phyloP scores from a whole-genome alignment of 2,888 invertebrate genomes.

The Seira sanloemensis region DNA sequence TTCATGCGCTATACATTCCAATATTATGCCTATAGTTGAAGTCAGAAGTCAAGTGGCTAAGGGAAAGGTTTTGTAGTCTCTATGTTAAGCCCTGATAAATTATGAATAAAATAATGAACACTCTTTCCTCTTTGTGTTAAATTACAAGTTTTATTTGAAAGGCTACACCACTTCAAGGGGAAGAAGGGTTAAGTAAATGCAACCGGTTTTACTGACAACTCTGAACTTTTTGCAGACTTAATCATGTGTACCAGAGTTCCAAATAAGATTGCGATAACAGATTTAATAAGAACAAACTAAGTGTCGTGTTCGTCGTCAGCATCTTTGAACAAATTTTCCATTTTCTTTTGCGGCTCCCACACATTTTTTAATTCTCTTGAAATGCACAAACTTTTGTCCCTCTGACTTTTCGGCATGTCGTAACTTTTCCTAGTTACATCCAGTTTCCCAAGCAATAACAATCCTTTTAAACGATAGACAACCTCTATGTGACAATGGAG shows the following conservation, averaged over 20 bases:
- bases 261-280: neutral
- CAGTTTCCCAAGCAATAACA: neutral
- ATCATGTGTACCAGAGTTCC: too few relatives aligned
- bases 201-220: neutral
- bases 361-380: constrained; percentile 12
- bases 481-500: neutral
- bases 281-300: neutral
- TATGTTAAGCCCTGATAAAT: neutral
- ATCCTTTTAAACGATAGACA: neutral
- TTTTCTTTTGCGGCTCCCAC: neutral
- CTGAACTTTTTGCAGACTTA: neutral
- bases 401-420: constrained; percentile 14
- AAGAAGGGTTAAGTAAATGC: neutral
- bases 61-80: neutral
- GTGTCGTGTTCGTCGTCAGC: neutral
- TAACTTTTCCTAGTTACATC: constrained; percentile 10
- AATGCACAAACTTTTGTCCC: constrained; percentile 21
- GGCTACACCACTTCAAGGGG: neutral
- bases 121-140: neutral
- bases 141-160: neutral
- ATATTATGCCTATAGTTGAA: neutral
- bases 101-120: too few relatives aligned
- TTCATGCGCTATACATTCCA: neutral
- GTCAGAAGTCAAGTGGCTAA: neutral
- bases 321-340: neutral